Evolutionary conservation across 2,888 invertebrate genomes (phyloP).

Genomic region (Horisme vitalbata): DNA sequence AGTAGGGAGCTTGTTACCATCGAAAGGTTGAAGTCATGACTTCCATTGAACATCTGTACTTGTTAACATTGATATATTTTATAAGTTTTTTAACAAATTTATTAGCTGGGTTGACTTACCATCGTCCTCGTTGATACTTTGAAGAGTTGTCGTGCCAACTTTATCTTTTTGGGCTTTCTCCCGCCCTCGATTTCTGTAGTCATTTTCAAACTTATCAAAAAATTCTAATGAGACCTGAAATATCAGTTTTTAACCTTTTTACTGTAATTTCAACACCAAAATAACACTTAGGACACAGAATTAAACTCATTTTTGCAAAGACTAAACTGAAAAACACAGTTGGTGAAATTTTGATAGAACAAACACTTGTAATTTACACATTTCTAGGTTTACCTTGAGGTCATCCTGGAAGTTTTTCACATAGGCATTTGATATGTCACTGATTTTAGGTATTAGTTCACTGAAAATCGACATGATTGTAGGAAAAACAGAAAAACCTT

Average conservation of each 20-base stretch:
- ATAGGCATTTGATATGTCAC: conserved; percentile 56
- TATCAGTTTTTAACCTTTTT: conserved; percentile 34
- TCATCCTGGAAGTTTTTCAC: conserved; percentile 57
- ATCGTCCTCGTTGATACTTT: conserved; percentile 71
- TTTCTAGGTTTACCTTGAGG: conserved; percentile 57
- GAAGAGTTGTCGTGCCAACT: conserved; percentile 54
- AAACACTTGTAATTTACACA: conserved; percentile 10
- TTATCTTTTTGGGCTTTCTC: conserved; percentile 59
- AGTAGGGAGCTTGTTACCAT: no score
- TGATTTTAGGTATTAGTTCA: conserved; percentile 64
- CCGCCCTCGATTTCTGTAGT: conserved; percentile 51
- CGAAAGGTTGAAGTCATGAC: no score
- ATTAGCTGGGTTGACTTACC: conserved; percentile 45
- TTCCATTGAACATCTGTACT: no score
- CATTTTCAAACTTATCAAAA: conserved; percentile 66
- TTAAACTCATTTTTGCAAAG: not conserved
- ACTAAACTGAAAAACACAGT: conserved; percentile 13
- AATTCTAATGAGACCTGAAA: conserved; percentile 60
- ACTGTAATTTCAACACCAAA: conserved; percentile 5
- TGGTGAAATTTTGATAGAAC: conserved; percentile 1
- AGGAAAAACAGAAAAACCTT: conserved; percentile 52
- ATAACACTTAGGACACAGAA: conserved; percentile 2
- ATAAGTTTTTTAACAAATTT: no score
- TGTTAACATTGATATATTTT: no score
- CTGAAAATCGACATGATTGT: conserved; percentile 72